Evolutionary conservation across 2,888 invertebrate species (phyloP).

Genomic region (Myathropa florea): DNA sequence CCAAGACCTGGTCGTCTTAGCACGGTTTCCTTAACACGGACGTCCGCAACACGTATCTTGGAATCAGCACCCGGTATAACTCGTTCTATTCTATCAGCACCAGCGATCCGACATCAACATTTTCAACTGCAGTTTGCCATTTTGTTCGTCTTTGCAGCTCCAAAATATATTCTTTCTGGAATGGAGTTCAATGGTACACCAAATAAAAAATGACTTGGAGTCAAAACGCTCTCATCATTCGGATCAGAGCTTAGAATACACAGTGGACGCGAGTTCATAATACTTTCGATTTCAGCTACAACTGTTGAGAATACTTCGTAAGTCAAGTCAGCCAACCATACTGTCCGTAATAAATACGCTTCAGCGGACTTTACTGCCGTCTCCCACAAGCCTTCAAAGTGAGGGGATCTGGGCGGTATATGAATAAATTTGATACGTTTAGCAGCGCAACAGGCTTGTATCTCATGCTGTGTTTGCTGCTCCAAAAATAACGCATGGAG

Average conservation of each 20-base stretch:
- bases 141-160: background rate
- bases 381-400: slow-evolving; percentile 62
- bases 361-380: slow-evolving; percentile 27
- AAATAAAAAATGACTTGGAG: too few species aligned
- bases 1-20: too few species aligned
- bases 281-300: too few species aligned
- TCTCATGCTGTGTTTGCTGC: slow-evolving; percentile 28
- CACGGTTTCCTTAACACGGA: too few species aligned
- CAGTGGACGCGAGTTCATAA: background rate
- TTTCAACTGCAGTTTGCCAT: background rate
- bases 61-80: background rate
- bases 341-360: background rate
- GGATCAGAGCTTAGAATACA: background rate
- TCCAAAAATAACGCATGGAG: slow-evolving; percentile 35
- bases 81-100: too few species aligned
- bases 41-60: too few species aligned
- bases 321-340: too few species aligned
- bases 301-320: too few species aligned
- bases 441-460: slow-evolving; percentile 33
- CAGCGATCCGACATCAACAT: background rate
- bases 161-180: too few species aligned
- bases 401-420: too few species aligned
- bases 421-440: too few species aligned
- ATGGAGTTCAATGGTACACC: too few species aligned
- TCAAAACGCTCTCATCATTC: background rate